These are phyloP conservation scores for Aegypius monachus DNA, from an alignment of 2,113 vertebrate genomes.

Conservation along the genomic window DNA sequence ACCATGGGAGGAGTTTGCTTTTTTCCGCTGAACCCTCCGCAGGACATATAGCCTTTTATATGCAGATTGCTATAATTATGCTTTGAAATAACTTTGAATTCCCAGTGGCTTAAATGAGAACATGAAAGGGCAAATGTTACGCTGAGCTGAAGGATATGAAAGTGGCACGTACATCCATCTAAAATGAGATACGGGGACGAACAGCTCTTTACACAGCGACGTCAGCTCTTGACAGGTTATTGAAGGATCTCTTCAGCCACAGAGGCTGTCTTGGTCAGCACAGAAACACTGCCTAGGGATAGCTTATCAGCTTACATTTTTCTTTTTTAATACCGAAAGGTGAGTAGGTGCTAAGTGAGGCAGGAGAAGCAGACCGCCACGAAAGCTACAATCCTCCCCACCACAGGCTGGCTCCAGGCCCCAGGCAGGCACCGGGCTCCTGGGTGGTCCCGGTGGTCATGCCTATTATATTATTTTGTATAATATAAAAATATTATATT, in stretches of 20 bases:
- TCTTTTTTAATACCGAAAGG: conserved; percentile 62
- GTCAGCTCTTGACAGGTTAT: conserved; percentile 66
- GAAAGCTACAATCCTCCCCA: conserved; percentile 36
- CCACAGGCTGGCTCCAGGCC: conserved; percentile 61
- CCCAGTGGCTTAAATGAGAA: conserved; percentile 74
- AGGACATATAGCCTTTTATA: conserved; percentile 78
- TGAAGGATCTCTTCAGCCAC: conserved; percentile 59
- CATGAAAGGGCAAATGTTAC: conserved; percentile 79
- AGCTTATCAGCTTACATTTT: conserved; percentile 61
- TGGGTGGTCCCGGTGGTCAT: accelerated
- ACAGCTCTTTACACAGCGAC: conserved; percentile 48
- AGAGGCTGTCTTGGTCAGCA: conserved; percentile 3
- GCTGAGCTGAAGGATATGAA: conserved; percentile 70
- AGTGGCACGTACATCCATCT: conserved; percentile 59
- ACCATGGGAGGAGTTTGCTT: conserved; percentile 60
- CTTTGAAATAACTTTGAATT: conserved; percentile 80
- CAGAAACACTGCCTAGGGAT: conserved; percentile 38
- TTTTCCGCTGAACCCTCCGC: conserved; percentile 59
- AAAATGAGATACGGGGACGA: conserved; percentile 68
- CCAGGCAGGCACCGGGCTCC: neutral
- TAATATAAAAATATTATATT: neutral
- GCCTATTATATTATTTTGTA: neutral
- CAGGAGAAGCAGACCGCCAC: neutral
- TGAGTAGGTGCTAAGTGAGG: conserved; percentile 74
- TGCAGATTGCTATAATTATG: conserved; percentile 80